Conservation (phyloP, 2,113 vertebrate genomes). For the Tricholaema leucomelas region DNA sequence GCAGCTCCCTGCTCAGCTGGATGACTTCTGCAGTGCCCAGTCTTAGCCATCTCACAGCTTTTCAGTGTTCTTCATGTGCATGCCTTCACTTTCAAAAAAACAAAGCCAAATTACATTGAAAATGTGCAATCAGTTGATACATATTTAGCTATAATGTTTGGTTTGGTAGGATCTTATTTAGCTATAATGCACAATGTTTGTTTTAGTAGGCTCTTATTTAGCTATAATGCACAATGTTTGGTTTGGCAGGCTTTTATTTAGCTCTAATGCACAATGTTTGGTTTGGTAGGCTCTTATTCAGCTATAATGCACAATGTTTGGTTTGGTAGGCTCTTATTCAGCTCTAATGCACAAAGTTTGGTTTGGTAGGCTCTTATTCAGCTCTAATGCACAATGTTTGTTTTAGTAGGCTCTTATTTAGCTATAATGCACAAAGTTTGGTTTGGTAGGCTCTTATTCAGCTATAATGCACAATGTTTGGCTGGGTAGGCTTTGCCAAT, state of each 20-base stretch:
- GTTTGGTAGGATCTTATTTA: not conserved
- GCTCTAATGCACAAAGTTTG: not conserved
- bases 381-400: not conserved
- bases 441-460: too few relatives aligned
- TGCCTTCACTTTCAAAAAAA: not conserved
- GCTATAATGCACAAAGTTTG: not conserved
- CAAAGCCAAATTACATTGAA: not conserved
- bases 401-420: not conserved
- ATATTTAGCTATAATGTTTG: not conserved
- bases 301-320: too few relatives aligned
- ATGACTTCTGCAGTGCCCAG: not conserved
- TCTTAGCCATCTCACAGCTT: not conserved
- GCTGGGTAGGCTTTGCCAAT: not conserved
- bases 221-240: not conserved
- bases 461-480: too few relatives aligned
- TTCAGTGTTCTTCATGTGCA: not conserved
- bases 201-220: not conserved
- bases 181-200: not conserved
- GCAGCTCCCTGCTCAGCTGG: constrained; percentile 6
- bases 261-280: too few relatives aligned
- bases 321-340: too few relatives aligned
- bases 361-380: not conserved
- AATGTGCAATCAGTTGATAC: not conserved
- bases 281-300: too few relatives aligned
- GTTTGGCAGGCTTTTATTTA: too few relatives aligned